Evolutionary conservation across 2,888 invertebrate genomes (phyloP).

Genomic region (Sminthurides aquaticus): DNA sequence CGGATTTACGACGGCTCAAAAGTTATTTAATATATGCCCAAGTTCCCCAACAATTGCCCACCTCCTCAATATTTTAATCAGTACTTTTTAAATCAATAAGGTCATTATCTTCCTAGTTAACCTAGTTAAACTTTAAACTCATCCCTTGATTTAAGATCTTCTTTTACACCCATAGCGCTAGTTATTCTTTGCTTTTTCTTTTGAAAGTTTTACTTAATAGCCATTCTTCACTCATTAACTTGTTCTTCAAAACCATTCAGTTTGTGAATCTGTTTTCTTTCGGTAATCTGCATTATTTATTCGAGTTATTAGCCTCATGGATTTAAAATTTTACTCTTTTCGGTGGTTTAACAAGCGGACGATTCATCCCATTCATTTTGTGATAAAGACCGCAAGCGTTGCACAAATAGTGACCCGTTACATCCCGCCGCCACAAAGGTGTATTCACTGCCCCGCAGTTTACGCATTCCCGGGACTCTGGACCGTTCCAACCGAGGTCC

Average conservation of each 20-base stretch:
- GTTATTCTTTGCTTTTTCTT: too few relatives aligned
- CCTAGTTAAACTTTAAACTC: too few relatives aligned
- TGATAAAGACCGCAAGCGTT: constrained; percentile 95
- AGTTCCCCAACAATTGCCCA: too few relatives aligned
- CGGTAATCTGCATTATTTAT: background rate
- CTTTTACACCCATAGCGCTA: too few relatives aligned
- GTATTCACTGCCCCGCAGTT: constrained; percentile 61
- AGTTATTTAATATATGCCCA: constrained; percentile 1
- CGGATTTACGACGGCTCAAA: constrained; percentile 38
- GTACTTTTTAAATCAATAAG: too few relatives aligned
- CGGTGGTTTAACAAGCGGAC: constrained; percentile 84
- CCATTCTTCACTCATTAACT: too few relatives aligned
- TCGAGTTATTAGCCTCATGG: too few relatives aligned
- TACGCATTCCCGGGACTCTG: constrained; percentile 62
- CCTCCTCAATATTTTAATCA: too few relatives aligned
- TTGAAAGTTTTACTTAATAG: too few relatives aligned
- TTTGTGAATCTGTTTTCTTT: background rate
- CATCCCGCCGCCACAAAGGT: constrained; percentile 96
- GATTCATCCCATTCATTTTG: constrained; percentile 92
- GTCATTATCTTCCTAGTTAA: too few relatives aligned
- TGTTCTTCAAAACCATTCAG: too few relatives aligned
- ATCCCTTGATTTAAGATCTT: too few relatives aligned
- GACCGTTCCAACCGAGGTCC: constrained; percentile 38
- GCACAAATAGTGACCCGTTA: constrained; percentile 97
- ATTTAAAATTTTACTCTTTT: constrained; percentile 61